phyloP scores from a whole-genome alignment of 2,888 invertebrate species.

The Acrocyrtus sp. region DNA sequence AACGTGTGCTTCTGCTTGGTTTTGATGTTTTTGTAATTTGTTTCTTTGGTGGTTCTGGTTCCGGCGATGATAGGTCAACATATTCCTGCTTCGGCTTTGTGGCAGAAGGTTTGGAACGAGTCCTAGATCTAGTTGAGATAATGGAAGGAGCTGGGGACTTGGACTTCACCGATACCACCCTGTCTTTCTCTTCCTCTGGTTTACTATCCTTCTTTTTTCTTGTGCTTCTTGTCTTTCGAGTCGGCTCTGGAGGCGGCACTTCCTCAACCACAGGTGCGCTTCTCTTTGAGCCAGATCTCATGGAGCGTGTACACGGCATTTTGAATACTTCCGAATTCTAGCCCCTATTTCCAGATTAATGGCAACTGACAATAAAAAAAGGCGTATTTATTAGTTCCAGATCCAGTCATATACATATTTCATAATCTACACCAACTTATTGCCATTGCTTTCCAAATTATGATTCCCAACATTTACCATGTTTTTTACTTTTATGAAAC shows the following conservation, averaged over 20 bases:
- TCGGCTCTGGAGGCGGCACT: slow-evolving; percentile 19
- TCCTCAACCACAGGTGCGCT: slow-evolving; percentile 5
- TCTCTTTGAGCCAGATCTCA: not conserved
- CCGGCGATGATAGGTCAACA: not conserved
- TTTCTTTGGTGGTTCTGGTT: not conserved
- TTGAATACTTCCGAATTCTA: too few relatives aligned
- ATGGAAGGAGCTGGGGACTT: slow-evolving; percentile 12
- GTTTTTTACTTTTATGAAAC: too few relatives aligned
- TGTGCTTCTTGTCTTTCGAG: slow-evolving; percentile 5
- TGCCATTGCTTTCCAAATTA: too few relatives aligned
- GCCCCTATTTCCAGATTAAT: too few relatives aligned
- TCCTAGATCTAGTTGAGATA: slow-evolving; percentile 15
- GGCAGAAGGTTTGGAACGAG: not conserved
- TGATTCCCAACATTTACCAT: too few relatives aligned
- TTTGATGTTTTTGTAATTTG: not conserved
- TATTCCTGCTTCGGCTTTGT: slow-evolving; percentile 2
- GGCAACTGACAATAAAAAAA: too few relatives aligned
- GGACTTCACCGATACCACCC: not conserved
- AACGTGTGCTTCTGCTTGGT: not conserved
- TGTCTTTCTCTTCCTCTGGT: not conserved
- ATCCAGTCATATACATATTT: too few relatives aligned
- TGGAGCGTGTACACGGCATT: slow-evolving; percentile 21
- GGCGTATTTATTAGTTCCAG: too few relatives aligned
- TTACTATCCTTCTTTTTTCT: slow-evolving; percentile 24
- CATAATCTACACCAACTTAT: too few relatives aligned